These are phyloP conservation scores for Tenthredo notha DNA, from an alignment of 2,888 invertebrate species.

Conservation along the genomic window DNA sequence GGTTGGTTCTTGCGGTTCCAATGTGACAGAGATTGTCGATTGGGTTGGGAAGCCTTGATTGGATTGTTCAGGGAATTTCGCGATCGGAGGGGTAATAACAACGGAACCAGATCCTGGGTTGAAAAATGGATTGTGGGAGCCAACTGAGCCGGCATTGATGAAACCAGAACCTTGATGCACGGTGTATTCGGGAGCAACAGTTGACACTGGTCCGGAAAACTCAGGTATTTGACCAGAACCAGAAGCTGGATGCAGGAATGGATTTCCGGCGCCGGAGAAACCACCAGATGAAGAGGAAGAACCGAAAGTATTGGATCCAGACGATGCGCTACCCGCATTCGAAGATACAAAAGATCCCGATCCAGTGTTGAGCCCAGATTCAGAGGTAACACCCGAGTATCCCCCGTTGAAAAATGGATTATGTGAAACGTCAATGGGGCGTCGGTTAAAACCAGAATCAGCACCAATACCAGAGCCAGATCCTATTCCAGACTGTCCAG, in stretches of 20 bases:
- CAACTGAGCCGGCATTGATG: not conserved
- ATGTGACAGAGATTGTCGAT: conserved; percentile 17
- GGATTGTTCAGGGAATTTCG: conserved; percentile 36
- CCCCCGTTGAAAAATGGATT: conserved; percentile 47
- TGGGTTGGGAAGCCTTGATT: conserved; percentile 3
- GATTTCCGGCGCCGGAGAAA: conserved; percentile 36
- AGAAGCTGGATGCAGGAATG: conserved; percentile 43
- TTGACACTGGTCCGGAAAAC: not conserved
- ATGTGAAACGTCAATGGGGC: conserved; percentile 20
- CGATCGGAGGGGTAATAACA: conserved; percentile 44
- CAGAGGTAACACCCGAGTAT: conserved; percentile 8
- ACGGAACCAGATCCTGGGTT: conserved; percentile 59
- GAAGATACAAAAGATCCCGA: conserved; percentile 2
- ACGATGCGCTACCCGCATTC: conserved; percentile 45
- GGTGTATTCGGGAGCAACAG: not conserved
- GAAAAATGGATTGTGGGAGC: conserved; percentile 56
- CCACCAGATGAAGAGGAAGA: conserved; percentile 27
- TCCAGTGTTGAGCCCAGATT: not conserved
- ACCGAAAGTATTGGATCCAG: conserved; percentile 30
- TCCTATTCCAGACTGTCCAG: not conserved
- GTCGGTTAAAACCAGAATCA: not conserved
- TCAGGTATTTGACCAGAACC: conserved; percentile 19
- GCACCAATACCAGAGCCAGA: conserved; percentile 25
- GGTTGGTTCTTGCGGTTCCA: not conserved
- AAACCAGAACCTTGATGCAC: conserved; percentile 1